Evolutionary conservation across 2,797 vertebrate genomes (phyloP), one percentile per base, ranked within the genome.

Genomic region (Periophthalmus magnuspinnatus): DNA sequence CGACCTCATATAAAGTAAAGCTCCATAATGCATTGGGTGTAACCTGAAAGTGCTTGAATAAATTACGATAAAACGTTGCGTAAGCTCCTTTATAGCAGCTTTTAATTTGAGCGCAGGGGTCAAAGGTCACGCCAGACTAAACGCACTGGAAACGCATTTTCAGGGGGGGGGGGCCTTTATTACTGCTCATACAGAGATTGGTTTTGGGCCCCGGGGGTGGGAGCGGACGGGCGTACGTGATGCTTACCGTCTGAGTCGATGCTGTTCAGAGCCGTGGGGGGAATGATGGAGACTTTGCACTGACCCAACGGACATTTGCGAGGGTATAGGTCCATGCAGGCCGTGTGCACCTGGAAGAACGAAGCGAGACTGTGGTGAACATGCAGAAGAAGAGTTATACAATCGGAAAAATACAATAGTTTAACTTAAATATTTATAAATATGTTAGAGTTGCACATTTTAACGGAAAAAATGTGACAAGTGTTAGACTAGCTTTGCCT

Each of bases 261-360:
- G 92, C 97, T 99, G 91, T 99, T 99, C 76, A 99, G 96, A 11
- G 97, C 96, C 17, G 96, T 98, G n/a, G 97, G 97, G 67, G 97
- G 97, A 82, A 99, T 98, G 90, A 99, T 95, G 66, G 97, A 99
- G 65, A 99, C 97, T 92, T 98, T 99, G 90, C 97, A 99, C 72
- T 98, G 97, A 82, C 97, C 97, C 10, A 99, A 94, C 0, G 97
- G 97, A 93, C 97, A 99, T 75, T 98, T 95, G 69, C 94, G 94
- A 67, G 96, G 95, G 84, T 96, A 98, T 36, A 93, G 82, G 78
- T 99, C 97, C 95, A 96, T 97, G 77, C 97, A 99, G 71, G 97
- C 95, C 1, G 96, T 98, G 89, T 99, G 97, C 83, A 99, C 97
- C 97, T 99, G 78, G 6, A 68, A 8, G 14, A 67, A 21, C 50